Base-by-base conservation (phyloP, 1,140 invertebrate genomes). In the Achatina immaculata region DNA sequence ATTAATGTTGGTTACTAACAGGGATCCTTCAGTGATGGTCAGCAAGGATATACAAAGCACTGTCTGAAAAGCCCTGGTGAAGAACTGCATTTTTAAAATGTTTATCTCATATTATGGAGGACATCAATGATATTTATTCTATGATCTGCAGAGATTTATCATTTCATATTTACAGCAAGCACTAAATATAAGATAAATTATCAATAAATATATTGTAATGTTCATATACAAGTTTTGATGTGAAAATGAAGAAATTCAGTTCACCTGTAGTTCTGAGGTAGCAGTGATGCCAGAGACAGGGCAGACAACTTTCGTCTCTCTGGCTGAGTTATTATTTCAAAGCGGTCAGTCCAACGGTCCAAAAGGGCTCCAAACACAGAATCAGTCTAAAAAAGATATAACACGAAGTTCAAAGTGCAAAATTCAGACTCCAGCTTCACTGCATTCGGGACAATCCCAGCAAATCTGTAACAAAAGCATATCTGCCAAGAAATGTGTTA, bases 231-330 rank as follows among this genome's bases (percentile, higher is more conserved):
- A 19, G 31, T 66, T 19, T 51, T 14, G 11, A 51, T 24, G 24
- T 24, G 24, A 24, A 51, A 51, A 51, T 11, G 24, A 11, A 51
- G 19, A 66, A 31, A 66, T 66, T 66, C 68, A 42, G 86, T 84
- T 88, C n/a, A 91, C 90, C 88, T 89, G 74, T 90, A 87, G 80
- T 90, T 90, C 24, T 88, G 84, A 31, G 91, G 90, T 36, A 93
- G 85, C 14, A 98, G 90, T 73, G 95, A 95, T n/a, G 95, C 94
- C 68, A 98, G 92, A 42, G 96, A 96, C 66, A 99, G 91, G 34
- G 94, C 94, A 82, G 95, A 93, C 21, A 97, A 91, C 90, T 99
- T 98, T 83, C 94, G 93, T 88, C 94, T 93, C 86, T 97, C 95
- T 0, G 94, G 92, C 84, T 96, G 94, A 0, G 94, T 93, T 0